These are phyloP conservation scores for Heteronetta atricapilla DNA, from an alignment of 2,113 vertebrate genomes.

Conservation along the genomic window DNA sequence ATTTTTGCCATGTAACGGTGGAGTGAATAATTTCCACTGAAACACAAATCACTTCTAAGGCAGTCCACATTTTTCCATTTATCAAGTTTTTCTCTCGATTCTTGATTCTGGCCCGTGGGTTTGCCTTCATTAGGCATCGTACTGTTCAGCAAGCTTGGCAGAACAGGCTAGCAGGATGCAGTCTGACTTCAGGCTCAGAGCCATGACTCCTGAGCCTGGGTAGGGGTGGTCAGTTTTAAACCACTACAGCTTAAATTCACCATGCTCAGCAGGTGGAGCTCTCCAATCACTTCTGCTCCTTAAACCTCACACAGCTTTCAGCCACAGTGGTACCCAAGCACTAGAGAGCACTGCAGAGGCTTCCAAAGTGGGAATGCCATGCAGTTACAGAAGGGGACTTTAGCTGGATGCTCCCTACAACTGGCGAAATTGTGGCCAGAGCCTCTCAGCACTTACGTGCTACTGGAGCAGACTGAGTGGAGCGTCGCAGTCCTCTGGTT, in stretches of 20 bases:
- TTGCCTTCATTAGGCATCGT: not conserved
- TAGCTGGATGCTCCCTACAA: not conserved
- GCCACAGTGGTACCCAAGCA: not conserved
- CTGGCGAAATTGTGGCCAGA: not conserved
- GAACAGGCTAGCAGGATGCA: not conserved
- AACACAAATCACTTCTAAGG: not conserved
- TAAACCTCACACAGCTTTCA: not conserved
- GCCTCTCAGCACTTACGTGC: not conserved
- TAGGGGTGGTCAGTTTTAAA: not conserved
- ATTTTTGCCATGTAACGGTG: not conserved
- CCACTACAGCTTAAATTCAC: not conserved
- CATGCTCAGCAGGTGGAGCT: fast-evolving
- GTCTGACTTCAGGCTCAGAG: not conserved
- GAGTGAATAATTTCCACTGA: not conserved
- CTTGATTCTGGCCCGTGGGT: not conserved
- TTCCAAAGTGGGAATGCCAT: not conserved
- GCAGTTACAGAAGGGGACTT: not conserved
- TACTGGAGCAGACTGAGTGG: not conserved
- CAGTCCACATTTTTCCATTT: not conserved
- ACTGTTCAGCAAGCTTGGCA: not conserved
- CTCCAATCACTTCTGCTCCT: not conserved
- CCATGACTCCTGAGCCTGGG: not conserved
- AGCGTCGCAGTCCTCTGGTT: not conserved
- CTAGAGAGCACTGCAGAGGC: not conserved
- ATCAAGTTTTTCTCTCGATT: not conserved